Percentiles rank a stretch among this genome's conserved stretches.
These are phyloP conservation scores for Drosophila multiciliata DNA, from an alignment of 2,888 invertebrate species.

Conservation along the genomic window DNA sequence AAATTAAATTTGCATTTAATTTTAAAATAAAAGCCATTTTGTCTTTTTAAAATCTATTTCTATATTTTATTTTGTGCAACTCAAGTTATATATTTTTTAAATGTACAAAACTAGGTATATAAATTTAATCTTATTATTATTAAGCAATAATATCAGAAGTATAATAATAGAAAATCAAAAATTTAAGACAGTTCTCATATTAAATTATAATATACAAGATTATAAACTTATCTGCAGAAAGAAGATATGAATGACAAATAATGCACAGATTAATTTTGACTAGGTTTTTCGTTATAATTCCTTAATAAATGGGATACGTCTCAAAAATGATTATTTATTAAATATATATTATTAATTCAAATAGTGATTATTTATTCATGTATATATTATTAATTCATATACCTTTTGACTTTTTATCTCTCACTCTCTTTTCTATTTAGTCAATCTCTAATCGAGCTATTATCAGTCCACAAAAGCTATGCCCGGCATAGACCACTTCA, in stretches of 20 bases:
- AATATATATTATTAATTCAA: background rate
- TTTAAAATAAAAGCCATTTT: background rate
- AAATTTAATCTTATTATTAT: background rate
- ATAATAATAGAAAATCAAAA: background rate
- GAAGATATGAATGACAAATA: background rate
- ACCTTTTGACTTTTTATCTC: background rate
- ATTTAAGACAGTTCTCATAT: too few relatives aligned
- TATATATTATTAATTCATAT: background rate
- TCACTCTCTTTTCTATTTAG: background rate
- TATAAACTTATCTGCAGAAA: background rate
- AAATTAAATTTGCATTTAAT: background rate
- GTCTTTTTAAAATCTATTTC: background rate
- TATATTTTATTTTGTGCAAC: background rate
- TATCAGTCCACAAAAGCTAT: slow-evolving; percentile 35
- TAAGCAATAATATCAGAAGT: background rate
- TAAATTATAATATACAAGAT: too few relatives aligned
- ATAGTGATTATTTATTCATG: background rate
- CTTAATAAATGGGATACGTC: background rate
- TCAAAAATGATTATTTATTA: background rate
- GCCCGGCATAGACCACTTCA: slow-evolving; percentile 40
- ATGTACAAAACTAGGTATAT: background rate
- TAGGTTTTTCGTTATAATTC: background rate
- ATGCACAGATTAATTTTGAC: background rate
- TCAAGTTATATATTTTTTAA: background rate
- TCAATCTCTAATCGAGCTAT: slow-evolving; percentile 14